Evolutionary conservation across 2,113 vertebrate species (phyloP).

Genomic region (Benitochromis conjunctus): DNA sequence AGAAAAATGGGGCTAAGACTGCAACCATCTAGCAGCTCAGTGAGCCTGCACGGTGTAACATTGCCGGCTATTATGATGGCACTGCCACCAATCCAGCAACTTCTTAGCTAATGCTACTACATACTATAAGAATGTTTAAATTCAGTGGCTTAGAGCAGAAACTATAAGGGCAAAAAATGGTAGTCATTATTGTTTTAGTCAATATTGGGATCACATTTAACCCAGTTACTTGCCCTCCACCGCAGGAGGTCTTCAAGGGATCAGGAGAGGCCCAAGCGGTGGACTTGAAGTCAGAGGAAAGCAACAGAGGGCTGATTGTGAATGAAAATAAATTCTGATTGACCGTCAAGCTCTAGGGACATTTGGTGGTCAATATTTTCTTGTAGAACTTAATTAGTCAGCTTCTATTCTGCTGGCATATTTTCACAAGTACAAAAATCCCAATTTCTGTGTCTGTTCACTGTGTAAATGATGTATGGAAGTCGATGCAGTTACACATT

Average conservation of each 20-base stretch:
- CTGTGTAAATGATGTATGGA: not conserved
- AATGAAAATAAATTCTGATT: not conserved
- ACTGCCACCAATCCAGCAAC: not conserved
- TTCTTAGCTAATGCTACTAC: not conserved
- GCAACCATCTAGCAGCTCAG: not conserved
- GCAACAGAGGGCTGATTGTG: not conserved
- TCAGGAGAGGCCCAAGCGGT: not conserved
- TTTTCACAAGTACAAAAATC: not conserved
- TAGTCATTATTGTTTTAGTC: not conserved
- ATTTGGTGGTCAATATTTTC: not conserved
- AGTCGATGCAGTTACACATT: not conserved
- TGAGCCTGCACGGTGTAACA: not conserved
- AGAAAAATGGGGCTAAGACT: not conserved
- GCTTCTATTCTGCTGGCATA: not conserved
- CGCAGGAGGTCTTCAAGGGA: not conserved
- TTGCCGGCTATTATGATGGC: not conserved
- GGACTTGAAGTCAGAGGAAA: not conserved
- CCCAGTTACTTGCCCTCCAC: not conserved
- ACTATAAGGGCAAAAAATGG: not conserved
- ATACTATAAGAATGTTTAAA: not conserved
- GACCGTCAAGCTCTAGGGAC: not conserved
- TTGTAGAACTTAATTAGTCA: not conserved
- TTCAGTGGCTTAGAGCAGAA: not conserved
- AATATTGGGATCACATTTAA: not conserved
- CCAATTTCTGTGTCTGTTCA: not conserved